Evolutionary conservation across 2,888 invertebrate species (phyloP).

Genomic region (Octonoba sinensis): DNA sequence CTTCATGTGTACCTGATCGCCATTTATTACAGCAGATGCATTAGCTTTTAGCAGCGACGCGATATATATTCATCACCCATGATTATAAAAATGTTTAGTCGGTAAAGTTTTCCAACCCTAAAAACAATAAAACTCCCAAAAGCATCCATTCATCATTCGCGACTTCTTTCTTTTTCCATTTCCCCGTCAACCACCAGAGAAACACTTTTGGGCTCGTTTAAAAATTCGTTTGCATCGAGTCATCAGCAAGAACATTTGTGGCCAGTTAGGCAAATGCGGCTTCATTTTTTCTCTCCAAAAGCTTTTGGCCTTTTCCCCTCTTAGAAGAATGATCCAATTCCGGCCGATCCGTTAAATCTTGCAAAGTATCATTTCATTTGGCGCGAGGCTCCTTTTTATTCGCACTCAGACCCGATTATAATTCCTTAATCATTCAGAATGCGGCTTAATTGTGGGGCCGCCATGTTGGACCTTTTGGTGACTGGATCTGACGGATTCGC

Average conservation of each 20-base stretch:
- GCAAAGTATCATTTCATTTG: slow-evolving; percentile 54
- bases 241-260: slow-evolving; percentile 42
- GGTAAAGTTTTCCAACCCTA: slow-evolving; percentile 25
- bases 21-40: slow-evolving; percentile 39
- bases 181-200: slow-evolving; percentile 25
- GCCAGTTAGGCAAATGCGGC: slow-evolving; percentile 46
- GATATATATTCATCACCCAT: slow-evolving; percentile 57
- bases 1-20: not conserved
- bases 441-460: slow-evolving; percentile 45
- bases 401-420: slow-evolving; percentile 31
- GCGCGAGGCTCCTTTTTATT: slow-evolving; percentile 39
- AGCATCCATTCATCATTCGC: slow-evolving; percentile 33
- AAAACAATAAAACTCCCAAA: slow-evolving; percentile 50
- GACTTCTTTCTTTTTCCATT: not conserved
- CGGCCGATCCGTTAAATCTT: slow-evolving; percentile 46
- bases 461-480: slow-evolving; percentile 28
- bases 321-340: slow-evolving; percentile 30
- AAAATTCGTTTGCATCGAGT: slow-evolving; percentile 38
- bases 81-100: slow-evolving; percentile 58
- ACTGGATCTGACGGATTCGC: slow-evolving; percentile 26
- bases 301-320: slow-evolving; percentile 13
- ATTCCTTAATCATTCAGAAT: slow-evolving; percentile 55
- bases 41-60: slow-evolving; percentile 37
- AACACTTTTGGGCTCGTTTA: slow-evolving; percentile 34
- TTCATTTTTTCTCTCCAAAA: slow-evolving; percentile 36